Conservation (phyloP, 2,797 vertebrate species). For the Cygnus olor region DNA sequence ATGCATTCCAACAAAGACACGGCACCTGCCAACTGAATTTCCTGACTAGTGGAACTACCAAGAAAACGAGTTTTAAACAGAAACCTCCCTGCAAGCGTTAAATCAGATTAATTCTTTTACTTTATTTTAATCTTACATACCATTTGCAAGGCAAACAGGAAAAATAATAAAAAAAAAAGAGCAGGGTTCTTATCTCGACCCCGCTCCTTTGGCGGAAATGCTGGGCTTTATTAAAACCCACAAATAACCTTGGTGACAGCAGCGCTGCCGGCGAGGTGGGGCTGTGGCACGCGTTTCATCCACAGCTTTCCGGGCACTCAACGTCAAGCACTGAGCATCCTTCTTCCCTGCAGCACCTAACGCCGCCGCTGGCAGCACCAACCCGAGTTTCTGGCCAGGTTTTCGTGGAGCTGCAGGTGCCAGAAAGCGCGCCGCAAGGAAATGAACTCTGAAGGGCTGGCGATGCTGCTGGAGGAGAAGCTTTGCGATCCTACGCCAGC, state of each 20-base stretch:
- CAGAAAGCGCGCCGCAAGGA: not conserved
- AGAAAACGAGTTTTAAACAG: conserved; percentile 56
- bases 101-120: conserved; percentile 48
- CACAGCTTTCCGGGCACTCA: not conserved
- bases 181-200: not conserved
- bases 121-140: conserved; percentile 7
- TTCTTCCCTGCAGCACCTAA: not conserved
- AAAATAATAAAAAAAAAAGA: fast-evolving
- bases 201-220: not conserved
- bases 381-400: not conserved
- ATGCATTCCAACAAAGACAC: conserved; percentile 40
- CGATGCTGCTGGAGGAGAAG: not conserved
- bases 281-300: not conserved
- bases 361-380: fast-evolving
- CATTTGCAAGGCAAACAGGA: not conserved
- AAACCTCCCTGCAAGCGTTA: conserved; percentile 53
- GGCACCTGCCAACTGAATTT: conserved; percentile 68
- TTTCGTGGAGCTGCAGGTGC: not conserved
- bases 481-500: not conserved
- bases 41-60: conserved; percentile 35
- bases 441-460: not conserved
- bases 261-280: not conserved
- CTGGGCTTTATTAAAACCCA: conserved; percentile 8
- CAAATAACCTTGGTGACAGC: conserved; percentile 24
- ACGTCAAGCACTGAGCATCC: not conserved